Conservation (phyloP, 2,797 vertebrate species). For the Pangasius macronema region DNA sequence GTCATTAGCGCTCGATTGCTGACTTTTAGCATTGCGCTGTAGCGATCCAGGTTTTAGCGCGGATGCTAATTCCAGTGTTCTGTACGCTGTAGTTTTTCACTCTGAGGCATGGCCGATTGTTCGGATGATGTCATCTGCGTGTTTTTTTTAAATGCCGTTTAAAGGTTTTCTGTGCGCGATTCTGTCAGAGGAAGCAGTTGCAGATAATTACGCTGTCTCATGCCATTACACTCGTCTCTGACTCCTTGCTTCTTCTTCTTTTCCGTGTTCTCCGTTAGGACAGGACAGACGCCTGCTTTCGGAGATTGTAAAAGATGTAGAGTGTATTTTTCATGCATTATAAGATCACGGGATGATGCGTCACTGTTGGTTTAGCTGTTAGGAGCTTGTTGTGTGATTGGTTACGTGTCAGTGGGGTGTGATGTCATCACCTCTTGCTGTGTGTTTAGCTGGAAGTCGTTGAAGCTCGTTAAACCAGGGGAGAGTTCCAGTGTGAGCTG, state of each 20-base stretch:
- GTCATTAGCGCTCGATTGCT: too few species aligned
- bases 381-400: neutral
- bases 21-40: neutral
- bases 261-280: neutral
- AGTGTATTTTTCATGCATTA: neutral
- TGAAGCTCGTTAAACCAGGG: neutral
- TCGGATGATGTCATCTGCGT: neutral
- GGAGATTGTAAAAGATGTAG: neutral
- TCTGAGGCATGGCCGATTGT: too few species aligned
- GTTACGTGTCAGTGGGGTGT: neutral
- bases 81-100: neutral
- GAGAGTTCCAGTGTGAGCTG: neutral
- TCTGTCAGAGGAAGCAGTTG: slow-evolving; percentile 71
- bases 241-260: neutral
- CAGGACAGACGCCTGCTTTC: neutral
- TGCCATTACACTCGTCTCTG: neutral
- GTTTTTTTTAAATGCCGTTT: neutral
- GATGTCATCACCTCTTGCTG: slow-evolving; percentile 23
- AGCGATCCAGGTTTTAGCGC: neutral
- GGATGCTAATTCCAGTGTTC: neutral
- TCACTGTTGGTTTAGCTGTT: slow-evolving; percentile 17
- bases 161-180: slow-evolving; percentile 51
- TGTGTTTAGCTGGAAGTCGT: slow-evolving; percentile 40
- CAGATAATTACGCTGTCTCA: slow-evolving; percentile 74
- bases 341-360: neutral